A percentile compares a stretch with the other conserved stretches of the same genome.
Conservation (phyloP, 30 jellyfish, hydroid and myxozoan genomes). For the Cassiopea xamachana region DNA sequence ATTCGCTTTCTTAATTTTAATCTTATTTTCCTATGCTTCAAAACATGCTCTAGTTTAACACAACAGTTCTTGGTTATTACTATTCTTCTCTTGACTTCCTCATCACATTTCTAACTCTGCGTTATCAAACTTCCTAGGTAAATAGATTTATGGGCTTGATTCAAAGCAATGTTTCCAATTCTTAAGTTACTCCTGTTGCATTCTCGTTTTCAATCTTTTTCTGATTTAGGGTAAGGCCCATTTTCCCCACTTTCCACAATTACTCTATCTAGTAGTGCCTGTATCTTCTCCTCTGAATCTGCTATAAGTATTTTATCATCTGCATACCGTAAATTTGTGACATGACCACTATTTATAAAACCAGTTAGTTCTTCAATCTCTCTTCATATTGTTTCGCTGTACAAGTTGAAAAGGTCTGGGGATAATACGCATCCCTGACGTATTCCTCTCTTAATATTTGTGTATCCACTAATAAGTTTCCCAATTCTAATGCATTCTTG, state of each 20-base stretch:
- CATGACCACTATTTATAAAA: constrained; percentile 1
- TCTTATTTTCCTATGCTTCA: background rate
- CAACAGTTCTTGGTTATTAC: too few species aligned
- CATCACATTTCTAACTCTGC: too few species aligned
- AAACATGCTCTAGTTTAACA: too few species aligned
- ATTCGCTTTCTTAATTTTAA: background rate
- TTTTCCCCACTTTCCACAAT: constrained; percentile 18
- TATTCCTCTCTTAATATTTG: constrained; percentile 32
- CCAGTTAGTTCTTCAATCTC: constrained; percentile 2
- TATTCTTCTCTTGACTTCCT: too few species aligned
- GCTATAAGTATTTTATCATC: constrained; percentile 48
- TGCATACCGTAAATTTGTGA: constrained; percentile 19
- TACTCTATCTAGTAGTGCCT: constrained; percentile 25
- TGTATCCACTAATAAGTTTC: constrained; percentile 11
- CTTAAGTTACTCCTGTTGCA: background rate
- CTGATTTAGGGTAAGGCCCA: constrained; percentile 11
- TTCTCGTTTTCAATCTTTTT: constrained; percentile 24
- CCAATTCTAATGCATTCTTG: constrained; percentile 20
- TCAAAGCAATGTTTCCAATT: background rate
- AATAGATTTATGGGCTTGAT: too few species aligned
- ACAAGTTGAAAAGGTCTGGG: constrained; percentile 46
- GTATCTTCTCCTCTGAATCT: constrained; percentile 21
- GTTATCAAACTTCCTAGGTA: too few species aligned
- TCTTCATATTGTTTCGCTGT: constrained; percentile 42
- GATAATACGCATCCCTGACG: constrained; percentile 46